Conservation (phyloP, 2,113 vertebrate genomes). For the Mola mola region DNA sequence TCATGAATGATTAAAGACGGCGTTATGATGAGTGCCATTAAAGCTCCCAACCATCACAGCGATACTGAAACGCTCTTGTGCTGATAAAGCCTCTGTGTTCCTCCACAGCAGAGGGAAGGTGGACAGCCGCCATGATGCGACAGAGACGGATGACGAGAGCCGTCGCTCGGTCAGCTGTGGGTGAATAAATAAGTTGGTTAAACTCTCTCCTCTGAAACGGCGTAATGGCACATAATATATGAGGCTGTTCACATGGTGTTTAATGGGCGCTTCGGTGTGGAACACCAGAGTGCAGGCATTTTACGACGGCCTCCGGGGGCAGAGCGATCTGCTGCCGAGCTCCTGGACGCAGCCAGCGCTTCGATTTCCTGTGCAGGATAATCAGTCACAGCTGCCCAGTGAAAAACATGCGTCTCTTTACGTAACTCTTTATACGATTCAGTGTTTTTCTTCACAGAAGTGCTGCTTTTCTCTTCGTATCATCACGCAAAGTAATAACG, state of each 20-base stretch:
- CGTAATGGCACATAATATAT: slow-evolving; percentile 1
- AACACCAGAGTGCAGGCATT: slow-evolving; percentile 32
- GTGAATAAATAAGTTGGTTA: slow-evolving; percentile 17
- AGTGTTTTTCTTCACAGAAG: no score
- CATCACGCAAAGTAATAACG: no score
- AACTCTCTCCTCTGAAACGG: slow-evolving; percentile 5
- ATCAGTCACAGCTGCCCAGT: not conserved
- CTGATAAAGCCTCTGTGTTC: slow-evolving; percentile 10
- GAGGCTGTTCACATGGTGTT: not conserved
- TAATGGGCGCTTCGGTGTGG: slow-evolving; percentile 36
- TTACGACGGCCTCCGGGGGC: slow-evolving; percentile 12
- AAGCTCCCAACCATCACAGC: slow-evolving; percentile 1
- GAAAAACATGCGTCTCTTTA: no score
- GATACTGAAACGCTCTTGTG: slow-evolving; percentile 7
- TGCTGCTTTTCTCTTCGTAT: no score
- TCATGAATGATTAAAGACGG: slow-evolving; percentile 59
- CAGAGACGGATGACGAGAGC: not conserved
- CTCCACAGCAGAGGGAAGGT: slow-evolving; percentile 8
- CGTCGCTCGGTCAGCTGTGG: not conserved
- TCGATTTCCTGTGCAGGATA: slow-evolving; percentile 4
- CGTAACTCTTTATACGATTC: no score
- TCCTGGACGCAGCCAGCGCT: slow-evolving; percentile 8
- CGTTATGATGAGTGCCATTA: slow-evolving; percentile 39
- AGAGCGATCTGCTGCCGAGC: slow-evolving; percentile 13
- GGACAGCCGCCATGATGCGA: slow-evolving; percentile 1